A percentile compares a stretch with the other conserved stretches of the same genome.
Conservation (phyloP, 2,888 invertebrate genomes). For the Entomobrya multifasciata region DNA sequence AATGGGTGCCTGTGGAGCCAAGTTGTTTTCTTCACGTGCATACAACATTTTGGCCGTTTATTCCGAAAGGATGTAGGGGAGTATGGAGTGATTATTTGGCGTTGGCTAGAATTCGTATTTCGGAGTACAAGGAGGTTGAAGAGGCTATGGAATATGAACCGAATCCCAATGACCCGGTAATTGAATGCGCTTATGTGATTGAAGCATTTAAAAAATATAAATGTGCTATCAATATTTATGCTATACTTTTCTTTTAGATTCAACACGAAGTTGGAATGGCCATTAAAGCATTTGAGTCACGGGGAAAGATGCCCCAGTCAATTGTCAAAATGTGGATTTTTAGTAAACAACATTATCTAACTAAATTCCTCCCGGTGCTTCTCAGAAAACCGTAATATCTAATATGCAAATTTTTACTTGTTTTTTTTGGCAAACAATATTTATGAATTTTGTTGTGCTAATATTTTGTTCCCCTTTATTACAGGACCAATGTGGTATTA, state of each 20-base stretch:
- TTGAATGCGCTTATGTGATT: too few species aligned
- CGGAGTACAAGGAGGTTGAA: conserved; percentile 78
- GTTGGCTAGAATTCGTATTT: conserved; percentile 74
- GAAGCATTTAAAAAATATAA: too few species aligned
- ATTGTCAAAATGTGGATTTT: conserved; percentile 76
- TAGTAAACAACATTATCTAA: conserved; percentile 72
- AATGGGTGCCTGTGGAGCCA: conserved; percentile 77
- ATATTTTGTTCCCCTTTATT: neutral
- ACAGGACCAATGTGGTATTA: conserved; percentile 43
- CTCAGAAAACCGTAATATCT: conserved; percentile 78
- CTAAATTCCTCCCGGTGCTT: conserved; percentile 75
- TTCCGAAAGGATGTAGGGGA: conserved; percentile 73
- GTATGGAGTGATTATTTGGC: conserved; percentile 76
- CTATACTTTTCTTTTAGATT: conserved; percentile 50
- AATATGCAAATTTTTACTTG: too few species aligned
- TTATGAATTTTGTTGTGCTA: neutral
- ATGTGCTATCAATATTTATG: too few species aligned
- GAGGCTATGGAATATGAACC: conserved; percentile 76
- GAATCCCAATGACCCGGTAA: conserved; percentile 76
- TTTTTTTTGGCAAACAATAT: neutral
- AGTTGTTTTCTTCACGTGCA: conserved; percentile 78
- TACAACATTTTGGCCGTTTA: conserved; percentile 75
- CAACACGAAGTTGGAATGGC: conserved; percentile 77
- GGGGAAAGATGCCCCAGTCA: conserved; percentile 68
- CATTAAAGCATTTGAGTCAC: conserved; percentile 71